Evolutionary conservation across 1,140 invertebrate species (phyloP).

Genomic region (Aleiodes sp.): DNA sequence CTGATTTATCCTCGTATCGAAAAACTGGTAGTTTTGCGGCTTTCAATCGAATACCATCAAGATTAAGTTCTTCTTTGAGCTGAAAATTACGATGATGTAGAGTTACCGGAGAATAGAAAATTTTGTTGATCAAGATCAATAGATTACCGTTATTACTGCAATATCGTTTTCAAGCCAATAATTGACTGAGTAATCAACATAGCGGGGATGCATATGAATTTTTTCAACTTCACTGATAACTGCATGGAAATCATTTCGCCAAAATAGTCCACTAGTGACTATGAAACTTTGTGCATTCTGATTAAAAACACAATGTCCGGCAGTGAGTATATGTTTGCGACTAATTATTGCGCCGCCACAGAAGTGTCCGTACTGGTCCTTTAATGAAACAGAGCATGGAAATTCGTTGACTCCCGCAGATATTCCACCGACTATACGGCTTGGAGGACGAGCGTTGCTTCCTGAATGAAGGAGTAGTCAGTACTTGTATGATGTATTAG

Average conservation of each 20-base stretch:
- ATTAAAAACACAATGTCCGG: background rate
- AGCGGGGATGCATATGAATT: background rate
- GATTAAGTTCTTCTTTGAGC: background rate
- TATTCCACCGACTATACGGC: background rate
- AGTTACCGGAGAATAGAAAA: background rate
- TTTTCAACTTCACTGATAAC: background rate
- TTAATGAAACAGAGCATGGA: background rate
- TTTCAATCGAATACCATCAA: background rate
- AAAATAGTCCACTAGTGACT: background rate
- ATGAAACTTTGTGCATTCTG: background rate
- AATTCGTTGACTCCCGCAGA: background rate
- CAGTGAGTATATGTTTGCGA: slow-evolving; percentile 2
- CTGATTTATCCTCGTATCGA: background rate
- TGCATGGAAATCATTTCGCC: background rate
- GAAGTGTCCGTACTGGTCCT: background rate
- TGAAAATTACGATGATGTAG: background rate
- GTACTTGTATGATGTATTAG: background rate
- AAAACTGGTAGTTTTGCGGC: background rate
- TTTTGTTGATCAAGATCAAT: background rate
- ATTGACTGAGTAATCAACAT: background rate
- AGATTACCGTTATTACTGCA: background rate
- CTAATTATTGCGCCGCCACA: slow-evolving; percentile 18
- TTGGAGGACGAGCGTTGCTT: background rate
- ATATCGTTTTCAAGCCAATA: background rate
- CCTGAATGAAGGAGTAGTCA: background rate